A percentile compares a stretch with the other conserved stretches of the same genome.
Conservation (phyloP, 2,888 invertebrate genomes). For the Netelia fuscicornis region DNA sequence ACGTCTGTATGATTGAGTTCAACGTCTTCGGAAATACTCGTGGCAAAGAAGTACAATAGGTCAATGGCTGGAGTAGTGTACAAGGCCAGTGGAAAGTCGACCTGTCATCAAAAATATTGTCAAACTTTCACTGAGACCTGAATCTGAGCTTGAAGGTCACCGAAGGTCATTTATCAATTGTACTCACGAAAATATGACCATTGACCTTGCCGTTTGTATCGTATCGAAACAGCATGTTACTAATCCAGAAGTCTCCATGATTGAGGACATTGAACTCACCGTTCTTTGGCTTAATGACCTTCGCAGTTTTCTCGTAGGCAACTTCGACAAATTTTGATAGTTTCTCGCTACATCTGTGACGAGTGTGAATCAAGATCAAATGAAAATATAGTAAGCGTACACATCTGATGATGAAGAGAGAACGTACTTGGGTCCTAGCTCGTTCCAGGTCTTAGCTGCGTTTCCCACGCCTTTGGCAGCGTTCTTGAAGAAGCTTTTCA, state of each 20-base stretch:
- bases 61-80: constrained; percentile 84
- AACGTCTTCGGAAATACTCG: constrained; percentile 77
- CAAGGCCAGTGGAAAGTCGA: constrained; percentile 84
- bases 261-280: constrained; percentile 80
- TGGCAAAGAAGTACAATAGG: constrained; percentile 84
- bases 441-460: constrained; percentile 73
- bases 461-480: constrained; percentile 63
- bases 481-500: constrained; percentile 64
- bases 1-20: constrained; percentile 63
- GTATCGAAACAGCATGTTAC: constrained; percentile 81
- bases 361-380: background rate
- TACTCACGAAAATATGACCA: constrained; percentile 78
- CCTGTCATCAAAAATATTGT: constrained; percentile 75
- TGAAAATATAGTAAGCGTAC: background rate
- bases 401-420: background rate
- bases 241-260: constrained; percentile 82
- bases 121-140: background rate
- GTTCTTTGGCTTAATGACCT: constrained; percentile 22
- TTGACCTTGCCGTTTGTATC: constrained; percentile 73
- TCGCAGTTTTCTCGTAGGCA: constrained; percentile 60
- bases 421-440: constrained; percentile 71
- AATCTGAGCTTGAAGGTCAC: background rate
- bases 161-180: background rate
- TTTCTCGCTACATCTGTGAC: constrained; percentile 70
- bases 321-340: constrained; percentile 67